phyloP scores from a whole-genome alignment of 2,797 vertebrate genomes.

The Hyperoplus lanceolatus region DNA sequence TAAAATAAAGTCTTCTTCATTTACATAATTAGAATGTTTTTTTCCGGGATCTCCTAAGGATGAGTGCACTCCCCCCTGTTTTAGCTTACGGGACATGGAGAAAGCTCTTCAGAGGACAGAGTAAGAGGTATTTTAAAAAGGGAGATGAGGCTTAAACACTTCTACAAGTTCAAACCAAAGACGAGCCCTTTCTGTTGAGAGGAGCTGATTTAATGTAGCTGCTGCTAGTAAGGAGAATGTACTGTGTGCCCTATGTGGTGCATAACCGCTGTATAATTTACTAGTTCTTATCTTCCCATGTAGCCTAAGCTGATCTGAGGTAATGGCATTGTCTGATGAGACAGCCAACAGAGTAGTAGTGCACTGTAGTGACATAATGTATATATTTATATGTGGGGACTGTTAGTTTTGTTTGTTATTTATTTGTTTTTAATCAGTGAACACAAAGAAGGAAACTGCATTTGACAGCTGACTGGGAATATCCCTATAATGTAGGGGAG shows the following conservation, averaged over 20 bases:
- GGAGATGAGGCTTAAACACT: slow-evolving; percentile 70
- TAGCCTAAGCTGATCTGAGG: slow-evolving; percentile 67
- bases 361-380: slow-evolving; percentile 58
- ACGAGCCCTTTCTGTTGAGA: slow-evolving; percentile 62
- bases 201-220: slow-evolving; percentile 67
- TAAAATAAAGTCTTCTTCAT: slow-evolving; percentile 71
- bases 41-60: slow-evolving; percentile 55
- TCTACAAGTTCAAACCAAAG: slow-evolving; percentile 63
- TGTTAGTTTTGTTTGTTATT: slow-evolving; percentile 23
- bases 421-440: not conserved
- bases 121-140: slow-evolving; percentile 66
- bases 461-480: slow-evolving; percentile 21
- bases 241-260: slow-evolving; percentile 54
- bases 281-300: slow-evolving; percentile 69
- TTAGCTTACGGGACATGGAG: slow-evolving; percentile 54
- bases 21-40: slow-evolving; percentile 76
- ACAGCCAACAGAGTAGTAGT: slow-evolving; percentile 56
- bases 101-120: slow-evolving; percentile 67
- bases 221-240: slow-evolving; percentile 50
- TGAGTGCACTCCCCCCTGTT: slow-evolving; percentile 31
- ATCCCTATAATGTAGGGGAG: not conserved
- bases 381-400: slow-evolving; percentile 39
- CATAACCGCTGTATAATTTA: slow-evolving; percentile 74
- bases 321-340: slow-evolving; percentile 74
- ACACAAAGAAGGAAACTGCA: not conserved